A percentile compares a stretch with the other conserved stretches of the same genome.
Evolutionary conservation across 2,888 invertebrate genomes (phyloP).

Genomic region (Troides oblongomaculatus): DNA sequence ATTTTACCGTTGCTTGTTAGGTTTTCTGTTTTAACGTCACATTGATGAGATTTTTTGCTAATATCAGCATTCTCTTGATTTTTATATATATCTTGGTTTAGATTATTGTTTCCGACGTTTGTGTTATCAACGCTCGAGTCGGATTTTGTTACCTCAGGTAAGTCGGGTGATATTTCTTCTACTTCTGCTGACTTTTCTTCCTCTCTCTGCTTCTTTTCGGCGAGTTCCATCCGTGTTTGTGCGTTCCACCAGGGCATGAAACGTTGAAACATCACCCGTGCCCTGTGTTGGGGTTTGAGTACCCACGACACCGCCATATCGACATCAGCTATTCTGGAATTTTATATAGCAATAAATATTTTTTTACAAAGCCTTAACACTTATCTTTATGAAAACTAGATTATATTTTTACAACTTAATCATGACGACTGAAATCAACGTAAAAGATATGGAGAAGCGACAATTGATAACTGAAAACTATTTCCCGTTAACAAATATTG

Average conservation of each 20-base stretch:
- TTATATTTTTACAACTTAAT: no score
- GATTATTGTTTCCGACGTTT: background rate
- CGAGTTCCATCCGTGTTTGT: conserved; percentile 58
- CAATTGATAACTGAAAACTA: no score
- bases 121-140: conserved; percentile 1
- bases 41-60: background rate
- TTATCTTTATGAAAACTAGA: no score
- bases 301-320: conserved; percentile 75
- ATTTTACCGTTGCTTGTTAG: conserved; percentile 9
- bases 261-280: conserved; percentile 72
- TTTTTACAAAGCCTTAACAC: no score
- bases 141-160: background rate
- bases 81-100: background rate
- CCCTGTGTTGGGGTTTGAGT: conserved; percentile 71
- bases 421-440: no score
- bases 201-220: conserved; percentile 54
- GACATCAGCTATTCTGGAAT: conserved; percentile 71
- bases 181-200: conserved; percentile 33
- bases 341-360: background rate
- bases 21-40: conserved; percentile 3
- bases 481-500: no score
- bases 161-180: conserved; percentile 9
- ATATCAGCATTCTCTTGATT: conserved; percentile 5
- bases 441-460: no score
- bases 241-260: conserved; percentile 76